phyloP scores from a whole-genome alignment of 1,140 invertebrate species.

The Marisa cornuarietis region DNA sequence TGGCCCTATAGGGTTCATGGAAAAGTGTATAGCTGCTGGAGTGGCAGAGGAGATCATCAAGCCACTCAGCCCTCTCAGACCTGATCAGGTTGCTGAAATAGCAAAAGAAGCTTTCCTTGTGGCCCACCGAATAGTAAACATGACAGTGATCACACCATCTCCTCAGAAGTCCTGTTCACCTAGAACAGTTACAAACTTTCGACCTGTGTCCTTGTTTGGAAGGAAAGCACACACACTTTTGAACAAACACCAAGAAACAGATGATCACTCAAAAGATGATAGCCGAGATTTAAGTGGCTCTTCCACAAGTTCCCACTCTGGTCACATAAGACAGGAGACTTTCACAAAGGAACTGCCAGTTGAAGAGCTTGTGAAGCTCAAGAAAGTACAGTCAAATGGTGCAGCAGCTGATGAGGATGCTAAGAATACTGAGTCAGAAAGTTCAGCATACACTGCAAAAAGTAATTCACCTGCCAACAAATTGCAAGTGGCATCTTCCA shows the following conservation, averaged over 20 bases:
- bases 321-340: slow-evolving; percentile 17
- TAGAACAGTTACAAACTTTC: slow-evolving; percentile 5
- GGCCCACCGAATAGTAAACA: slow-evolving; percentile 35
- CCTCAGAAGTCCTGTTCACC: neutral
- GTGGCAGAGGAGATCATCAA: slow-evolving; percentile 34
- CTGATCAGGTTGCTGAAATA: slow-evolving; percentile 45
- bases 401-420: too few relatives aligned
- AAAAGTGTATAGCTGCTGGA: slow-evolving; percentile 40
- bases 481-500: slow-evolving; percentile 19
- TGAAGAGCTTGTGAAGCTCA: neutral
- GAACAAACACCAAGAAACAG: too few relatives aligned
- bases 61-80: slow-evolving; percentile 46
- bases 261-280: too few relatives aligned
- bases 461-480: slow-evolving; percentile 11
- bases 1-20: slow-evolving; percentile 51
- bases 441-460: too few relatives aligned
- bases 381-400: neutral
- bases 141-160: slow-evolving; percentile 12
- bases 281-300: too few relatives aligned
- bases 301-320: too few relatives aligned
- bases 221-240: neutral
- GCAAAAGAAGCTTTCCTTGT: slow-evolving; percentile 49
- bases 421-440: too few relatives aligned
- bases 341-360: slow-evolving; percentile 31
- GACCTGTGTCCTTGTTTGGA: neutral